These are phyloP conservation scores for Trachymyrmex cornetzi DNA, from an alignment of 1,140 invertebrate genomes.

Conservation along the genomic window DNA sequence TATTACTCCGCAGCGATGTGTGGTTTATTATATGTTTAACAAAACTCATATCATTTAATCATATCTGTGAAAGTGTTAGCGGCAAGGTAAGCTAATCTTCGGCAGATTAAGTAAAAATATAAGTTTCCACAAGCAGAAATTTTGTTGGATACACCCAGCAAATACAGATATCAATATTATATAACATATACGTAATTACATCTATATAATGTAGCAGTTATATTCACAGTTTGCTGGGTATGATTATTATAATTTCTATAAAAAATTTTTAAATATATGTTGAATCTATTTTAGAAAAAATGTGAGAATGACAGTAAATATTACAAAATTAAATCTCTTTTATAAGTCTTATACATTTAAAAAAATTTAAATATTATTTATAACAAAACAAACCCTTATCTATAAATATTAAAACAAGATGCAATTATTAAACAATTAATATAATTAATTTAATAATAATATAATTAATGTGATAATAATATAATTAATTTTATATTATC, in stretches of 20 bases:
- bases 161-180: too few relatives aligned
- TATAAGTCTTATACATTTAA: background rate
- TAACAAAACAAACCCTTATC: background rate
- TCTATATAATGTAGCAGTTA: too few relatives aligned
- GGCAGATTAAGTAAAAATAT: background rate
- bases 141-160: background rate
- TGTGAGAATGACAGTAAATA: background rate
- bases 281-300: background rate
- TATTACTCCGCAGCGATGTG: background rate
- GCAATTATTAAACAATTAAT: background rate
- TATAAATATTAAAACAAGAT: too few relatives aligned
- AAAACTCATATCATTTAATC: constrained; percentile 6
- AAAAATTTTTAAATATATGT: background rate
- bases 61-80: constrained; percentile 29
- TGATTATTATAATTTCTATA: background rate
- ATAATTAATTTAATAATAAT: too few relatives aligned
- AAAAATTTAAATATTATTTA: background rate
- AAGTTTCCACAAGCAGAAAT: background rate
- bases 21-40: background rate
- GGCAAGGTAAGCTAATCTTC: constrained; percentile 8
- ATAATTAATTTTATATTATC: constrained; percentile 9
- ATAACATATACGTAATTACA: too few relatives aligned
- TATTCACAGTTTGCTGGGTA: too few relatives aligned
- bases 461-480: background rate
- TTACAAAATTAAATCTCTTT: background rate